Base-by-base conservation (phyloP, 2,797 vertebrate genomes). In the Hirundo rustica region DNA sequence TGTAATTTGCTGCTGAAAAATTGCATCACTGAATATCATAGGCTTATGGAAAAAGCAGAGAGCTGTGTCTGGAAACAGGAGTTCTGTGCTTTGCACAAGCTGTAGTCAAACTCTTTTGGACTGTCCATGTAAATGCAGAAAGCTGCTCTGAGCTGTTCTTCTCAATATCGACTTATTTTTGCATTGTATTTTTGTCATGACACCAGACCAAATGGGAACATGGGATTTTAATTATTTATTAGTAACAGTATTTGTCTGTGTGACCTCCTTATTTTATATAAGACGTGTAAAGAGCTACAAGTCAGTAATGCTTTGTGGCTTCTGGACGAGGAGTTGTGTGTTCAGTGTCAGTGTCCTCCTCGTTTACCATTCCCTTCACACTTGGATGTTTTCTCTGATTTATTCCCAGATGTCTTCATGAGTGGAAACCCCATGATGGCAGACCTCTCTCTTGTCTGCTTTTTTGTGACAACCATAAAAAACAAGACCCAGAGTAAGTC, bases 391-490 rank as follows among this genome's bases (percentile, higher is more conserved):
- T 82, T 58, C 67, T 88, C 53, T 71, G 25, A 20, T 88, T 88
- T 90, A 85, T 67, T 51, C 61, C 47, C 92, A 99, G 99, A 92
- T 99, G 99, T 97, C 98, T 99, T 32, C 99, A 99, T n/a, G 99
- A 99, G 76, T 98, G 99, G 98, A 98, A 98, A 53, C 99, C 99
- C 66, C 99, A 99, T 20, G 98, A 98, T 48, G 99, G 99, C 36
- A 98, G 98, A 18, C 99, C 99, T 40, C 98, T 99, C 30, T 99
- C 99, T 84, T 99, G 99, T 91, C 98, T 99, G 68, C 98, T 99
- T 5, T 99, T 99, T 96, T 99, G 99, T 97, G 99, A 99, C 97
- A 99, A 99, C 98, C 99, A 99, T 97, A 99, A 99, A 96, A 99
- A 99, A 62, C 99, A 99, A 97, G 99, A 99, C 89, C 99, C 99